Percentiles rank a stretch among this genome's conserved stretches.
phyloP scores from a whole-genome alignment of 2,888 invertebrate species.

The Cataglyphis rosenhaueri region DNA sequence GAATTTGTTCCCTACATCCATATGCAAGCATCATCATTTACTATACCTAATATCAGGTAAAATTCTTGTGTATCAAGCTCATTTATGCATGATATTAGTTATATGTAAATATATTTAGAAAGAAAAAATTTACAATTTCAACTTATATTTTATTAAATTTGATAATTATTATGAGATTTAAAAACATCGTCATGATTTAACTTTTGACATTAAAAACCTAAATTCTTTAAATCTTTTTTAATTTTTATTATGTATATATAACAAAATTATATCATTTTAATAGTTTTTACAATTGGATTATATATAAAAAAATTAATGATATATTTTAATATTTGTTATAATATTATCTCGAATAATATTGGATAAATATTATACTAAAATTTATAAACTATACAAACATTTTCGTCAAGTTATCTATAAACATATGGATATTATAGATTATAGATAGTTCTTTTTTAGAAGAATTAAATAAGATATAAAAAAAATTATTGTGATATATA shows the following conservation, averaged over 20 bases:
- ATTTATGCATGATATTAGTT: slow-evolving; percentile 72
- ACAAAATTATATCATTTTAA: background rate
- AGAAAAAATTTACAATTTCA: slow-evolving; percentile 44
- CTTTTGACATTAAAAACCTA: background rate
- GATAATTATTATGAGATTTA: slow-evolving; percentile 23
- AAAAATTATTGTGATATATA: background rate
- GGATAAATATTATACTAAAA: slow-evolving; percentile 9
- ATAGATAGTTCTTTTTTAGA: background rate
- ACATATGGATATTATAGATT: background rate
- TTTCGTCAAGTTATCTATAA: slow-evolving; percentile 50
- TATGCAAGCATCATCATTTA: slow-evolving; percentile 63
- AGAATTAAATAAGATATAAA: slow-evolving; percentile 7
- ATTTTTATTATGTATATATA: slow-evolving; percentile 21
- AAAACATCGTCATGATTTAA: slow-evolving; percentile 33
- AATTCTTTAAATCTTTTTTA: slow-evolving; percentile 44
- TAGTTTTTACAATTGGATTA: slow-evolving; percentile 11
- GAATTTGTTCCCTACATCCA: slow-evolving; percentile 63
- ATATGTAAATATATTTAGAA: slow-evolving; percentile 57
- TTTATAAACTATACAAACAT: slow-evolving; percentile 50
- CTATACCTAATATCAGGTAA: slow-evolving; percentile 52
- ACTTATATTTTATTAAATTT: slow-evolving; percentile 47
- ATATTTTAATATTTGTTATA: slow-evolving; percentile 13
- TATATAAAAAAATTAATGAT: background rate
- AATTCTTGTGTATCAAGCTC: slow-evolving; percentile 62
- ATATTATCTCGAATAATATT: background rate